A percentile compares a stretch with the other conserved stretches of the same genome.
Evolutionary conservation across 2,797 vertebrate genomes (phyloP).

Genomic region (Cuniculus paca): DNA sequence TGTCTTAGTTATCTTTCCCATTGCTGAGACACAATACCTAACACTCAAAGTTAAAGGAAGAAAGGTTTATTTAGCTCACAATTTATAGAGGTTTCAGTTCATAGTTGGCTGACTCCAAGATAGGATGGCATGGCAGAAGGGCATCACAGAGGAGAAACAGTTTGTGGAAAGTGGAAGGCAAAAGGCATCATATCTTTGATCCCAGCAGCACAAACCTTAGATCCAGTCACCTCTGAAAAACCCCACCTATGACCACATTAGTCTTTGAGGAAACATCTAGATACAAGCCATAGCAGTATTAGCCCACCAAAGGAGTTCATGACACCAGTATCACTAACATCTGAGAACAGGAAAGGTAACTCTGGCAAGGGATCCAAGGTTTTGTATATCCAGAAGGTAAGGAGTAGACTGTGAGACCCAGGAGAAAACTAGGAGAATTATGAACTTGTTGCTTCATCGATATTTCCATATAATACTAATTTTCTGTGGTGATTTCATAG

Average conservation of each 20-base stretch:
- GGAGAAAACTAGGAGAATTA: neutral
- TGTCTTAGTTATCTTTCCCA: neutral
- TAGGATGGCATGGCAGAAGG: neutral
- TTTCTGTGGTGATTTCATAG: neutral
- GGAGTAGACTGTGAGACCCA: neutral
- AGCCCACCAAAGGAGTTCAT: neutral
- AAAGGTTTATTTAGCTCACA: neutral
- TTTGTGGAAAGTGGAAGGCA: neutral
- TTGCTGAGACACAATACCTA: neutral
- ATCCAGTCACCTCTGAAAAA: neutral
- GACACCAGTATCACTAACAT: neutral
- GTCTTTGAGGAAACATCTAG: neutral
- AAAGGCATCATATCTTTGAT: neutral
- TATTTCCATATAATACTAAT: neutral
- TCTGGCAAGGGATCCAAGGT: neutral
- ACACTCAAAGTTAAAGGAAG: neutral
- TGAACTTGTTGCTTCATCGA: neutral
- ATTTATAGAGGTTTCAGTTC: neutral
- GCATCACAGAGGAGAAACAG: neutral
- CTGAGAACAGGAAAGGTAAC: neutral
- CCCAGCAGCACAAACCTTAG: neutral
- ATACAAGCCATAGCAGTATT: neutral
- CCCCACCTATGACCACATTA: neutral
- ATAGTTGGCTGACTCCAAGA: neutral
- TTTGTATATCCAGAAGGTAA: neutral